These are phyloP conservation scores for Aythya fuligula DNA, from an alignment of 2,797 vertebrate species.

Conservation along the genomic window DNA sequence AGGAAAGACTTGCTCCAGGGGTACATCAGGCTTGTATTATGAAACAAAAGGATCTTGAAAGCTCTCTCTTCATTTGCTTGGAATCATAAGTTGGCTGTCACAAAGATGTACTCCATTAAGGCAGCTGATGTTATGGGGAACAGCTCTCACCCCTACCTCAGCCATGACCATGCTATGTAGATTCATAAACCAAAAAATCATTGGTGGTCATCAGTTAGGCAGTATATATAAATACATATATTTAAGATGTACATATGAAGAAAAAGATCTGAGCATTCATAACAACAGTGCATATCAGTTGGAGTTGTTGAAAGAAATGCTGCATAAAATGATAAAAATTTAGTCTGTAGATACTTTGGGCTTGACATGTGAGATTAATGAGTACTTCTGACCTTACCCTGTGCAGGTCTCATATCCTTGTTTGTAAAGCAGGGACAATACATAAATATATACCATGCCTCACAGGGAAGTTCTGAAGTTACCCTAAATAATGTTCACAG, in stretches of 20 bases:
- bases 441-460: neutral
- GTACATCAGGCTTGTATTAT: neutral
- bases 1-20: neutral
- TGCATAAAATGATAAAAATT: neutral
- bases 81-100: neutral
- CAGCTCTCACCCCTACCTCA: neutral
- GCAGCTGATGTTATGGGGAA: neutral
- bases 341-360: neutral
- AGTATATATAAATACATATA: neutral
- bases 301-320: neutral
- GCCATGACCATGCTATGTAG: fast-evolving
- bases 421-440: neutral
- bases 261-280: neutral
- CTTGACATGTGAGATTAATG: neutral
- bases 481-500: neutral
- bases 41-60: neutral
- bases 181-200: neutral
- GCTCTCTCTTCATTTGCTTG: neutral
- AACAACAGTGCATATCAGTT: neutral
- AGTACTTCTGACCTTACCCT: neutral
- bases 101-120: neutral
- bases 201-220: fast-evolving
- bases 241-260: neutral
- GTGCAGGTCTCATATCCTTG: neutral
- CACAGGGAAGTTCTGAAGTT: neutral